These are phyloP conservation scores for Protobothrops flavoviridis DNA, from an alignment of 2,113 vertebrate species.

Conservation along the genomic window DNA sequence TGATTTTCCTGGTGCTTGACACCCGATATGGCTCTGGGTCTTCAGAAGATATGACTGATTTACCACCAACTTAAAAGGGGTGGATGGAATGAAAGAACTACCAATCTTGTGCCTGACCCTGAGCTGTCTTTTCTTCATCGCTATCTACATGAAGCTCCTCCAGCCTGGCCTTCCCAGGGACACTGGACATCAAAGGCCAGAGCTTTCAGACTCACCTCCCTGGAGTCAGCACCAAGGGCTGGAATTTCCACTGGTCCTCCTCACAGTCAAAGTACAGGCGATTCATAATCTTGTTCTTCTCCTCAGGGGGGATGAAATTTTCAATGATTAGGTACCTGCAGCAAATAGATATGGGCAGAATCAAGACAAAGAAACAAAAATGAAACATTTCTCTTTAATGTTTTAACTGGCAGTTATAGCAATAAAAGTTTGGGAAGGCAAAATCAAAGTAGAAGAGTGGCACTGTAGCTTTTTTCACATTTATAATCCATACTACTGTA, in stretches of 20 bases:
- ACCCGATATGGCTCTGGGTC: not conserved
- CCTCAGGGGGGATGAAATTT: constrained; percentile 94
- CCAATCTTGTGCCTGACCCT: not conserved
- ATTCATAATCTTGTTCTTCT: constrained; percentile 97
- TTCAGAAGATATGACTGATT: not conserved
- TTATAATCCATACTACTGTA: not conserved
- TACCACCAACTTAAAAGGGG: not conserved
- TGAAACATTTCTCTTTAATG: too few relatives aligned
- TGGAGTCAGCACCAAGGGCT: constrained; percentile 82
- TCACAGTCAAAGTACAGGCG: constrained; percentile 89
- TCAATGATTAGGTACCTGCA: constrained; percentile 93
- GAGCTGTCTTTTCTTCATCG: not conserved
- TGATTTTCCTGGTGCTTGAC: not conserved
- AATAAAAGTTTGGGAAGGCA: not conserved
- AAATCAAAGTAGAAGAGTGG: not conserved
- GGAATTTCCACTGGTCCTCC: constrained; percentile 94
- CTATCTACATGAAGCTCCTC: not conserved
- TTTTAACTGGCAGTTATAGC: not conserved
- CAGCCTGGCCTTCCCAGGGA: not conserved
- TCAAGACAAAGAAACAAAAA: not conserved
- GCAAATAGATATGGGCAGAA: rapidly evolving
- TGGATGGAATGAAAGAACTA: not conserved
- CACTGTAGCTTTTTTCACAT: not conserved
- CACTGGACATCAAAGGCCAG: rapidly evolving
- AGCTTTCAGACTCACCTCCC: constrained; percentile 38